These are phyloP conservation scores for Zaprionus obscuricornis DNA, from an alignment of 2,888 invertebrate genomes.

Conservation along the genomic window DNA sequence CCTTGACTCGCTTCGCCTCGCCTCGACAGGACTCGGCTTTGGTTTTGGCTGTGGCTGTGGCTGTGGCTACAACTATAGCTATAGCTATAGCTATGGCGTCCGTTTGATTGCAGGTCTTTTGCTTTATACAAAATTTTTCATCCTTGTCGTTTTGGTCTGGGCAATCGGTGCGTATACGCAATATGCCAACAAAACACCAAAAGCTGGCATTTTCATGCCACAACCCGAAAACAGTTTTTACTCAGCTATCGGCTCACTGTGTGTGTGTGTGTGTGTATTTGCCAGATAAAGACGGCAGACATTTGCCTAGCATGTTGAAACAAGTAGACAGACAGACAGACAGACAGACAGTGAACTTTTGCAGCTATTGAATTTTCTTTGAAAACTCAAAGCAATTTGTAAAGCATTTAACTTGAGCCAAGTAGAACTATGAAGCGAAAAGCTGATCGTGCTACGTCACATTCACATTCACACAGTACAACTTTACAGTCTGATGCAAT, in stretches of 20 bases:
- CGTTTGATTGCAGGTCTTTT: slow-evolving; percentile 17
- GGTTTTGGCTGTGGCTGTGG: too few species aligned
- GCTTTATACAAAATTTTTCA: slow-evolving; percentile 1
- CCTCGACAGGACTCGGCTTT: too few species aligned
- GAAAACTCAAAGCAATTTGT: slow-evolving; percentile 50
- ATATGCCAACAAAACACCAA: slow-evolving; percentile 38
- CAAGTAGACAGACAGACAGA: slow-evolving; percentile 23
- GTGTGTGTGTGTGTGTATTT: too few species aligned
- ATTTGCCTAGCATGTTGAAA: slow-evolving; percentile 34
- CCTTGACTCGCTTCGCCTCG: too few species aligned
- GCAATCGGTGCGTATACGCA: slow-evolving; percentile 54
- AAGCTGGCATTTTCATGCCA: slow-evolving; percentile 15
- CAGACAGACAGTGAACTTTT: slow-evolving; percentile 41
- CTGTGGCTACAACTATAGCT: too few species aligned
- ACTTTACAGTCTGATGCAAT: too few species aligned
- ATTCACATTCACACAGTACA: too few species aligned
- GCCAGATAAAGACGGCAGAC: too few species aligned
- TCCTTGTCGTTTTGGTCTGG: slow-evolving; percentile 25
- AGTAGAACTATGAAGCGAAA: slow-evolving; percentile 8
- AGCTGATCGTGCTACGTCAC: slow-evolving; percentile 47
- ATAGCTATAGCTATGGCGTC: slow-evolving; percentile 27
- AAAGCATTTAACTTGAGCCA: slow-evolving; percentile 45
- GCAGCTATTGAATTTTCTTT: slow-evolving; percentile 55
- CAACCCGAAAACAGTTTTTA: slow-evolving; percentile 12
- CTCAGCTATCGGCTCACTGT: too few species aligned